Conservation (phyloP, 2,888 invertebrate species). For the Teinopalpus imperialis region DNA sequence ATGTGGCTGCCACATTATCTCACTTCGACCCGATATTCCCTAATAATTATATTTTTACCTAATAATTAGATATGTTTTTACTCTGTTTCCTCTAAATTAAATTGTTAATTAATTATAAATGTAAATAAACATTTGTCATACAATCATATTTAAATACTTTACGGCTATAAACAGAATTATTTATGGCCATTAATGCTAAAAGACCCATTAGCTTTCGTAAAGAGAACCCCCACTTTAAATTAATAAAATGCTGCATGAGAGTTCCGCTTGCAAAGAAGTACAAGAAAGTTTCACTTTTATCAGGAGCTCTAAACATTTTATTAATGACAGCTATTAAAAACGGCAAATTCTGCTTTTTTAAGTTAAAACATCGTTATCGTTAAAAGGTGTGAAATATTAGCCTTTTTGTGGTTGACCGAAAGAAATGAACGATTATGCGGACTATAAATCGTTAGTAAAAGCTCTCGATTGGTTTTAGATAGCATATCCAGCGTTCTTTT, state of each 20-base stretch:
- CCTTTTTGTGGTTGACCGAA: conserved; percentile 2
- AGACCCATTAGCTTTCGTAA: conserved; percentile 1
- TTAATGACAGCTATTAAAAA: conserved; percentile 18
- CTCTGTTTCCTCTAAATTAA: too few relatives aligned
- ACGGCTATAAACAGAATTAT: conserved; percentile 5
- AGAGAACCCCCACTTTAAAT: background rate
- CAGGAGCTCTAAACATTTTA: conserved; percentile 19
- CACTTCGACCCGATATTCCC: too few relatives aligned
- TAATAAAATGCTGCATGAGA: conserved; percentile 6
- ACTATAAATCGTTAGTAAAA: conserved; percentile 15
- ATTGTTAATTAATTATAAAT: too few relatives aligned
- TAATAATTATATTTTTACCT: too few relatives aligned
- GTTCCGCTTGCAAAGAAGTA: conserved; percentile 12
- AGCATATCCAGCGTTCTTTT: background rate
- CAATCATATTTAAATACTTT: too few relatives aligned
- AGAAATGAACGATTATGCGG: conserved; percentile 1
- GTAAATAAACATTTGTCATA: too few relatives aligned
- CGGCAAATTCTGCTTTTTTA: conserved; percentile 12
- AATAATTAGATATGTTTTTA: too few relatives aligned
- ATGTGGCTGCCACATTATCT: too few relatives aligned
- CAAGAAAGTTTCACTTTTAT: conserved; percentile 20
- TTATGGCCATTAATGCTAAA: conserved; percentile 5
- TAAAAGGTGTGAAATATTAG: conserved; percentile 16
- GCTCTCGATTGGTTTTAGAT: conserved; percentile 17
- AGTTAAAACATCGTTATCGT: conserved; percentile 6